Conservation (phyloP, 2,797 vertebrate species). For the Xenentodon cancila region DNA sequence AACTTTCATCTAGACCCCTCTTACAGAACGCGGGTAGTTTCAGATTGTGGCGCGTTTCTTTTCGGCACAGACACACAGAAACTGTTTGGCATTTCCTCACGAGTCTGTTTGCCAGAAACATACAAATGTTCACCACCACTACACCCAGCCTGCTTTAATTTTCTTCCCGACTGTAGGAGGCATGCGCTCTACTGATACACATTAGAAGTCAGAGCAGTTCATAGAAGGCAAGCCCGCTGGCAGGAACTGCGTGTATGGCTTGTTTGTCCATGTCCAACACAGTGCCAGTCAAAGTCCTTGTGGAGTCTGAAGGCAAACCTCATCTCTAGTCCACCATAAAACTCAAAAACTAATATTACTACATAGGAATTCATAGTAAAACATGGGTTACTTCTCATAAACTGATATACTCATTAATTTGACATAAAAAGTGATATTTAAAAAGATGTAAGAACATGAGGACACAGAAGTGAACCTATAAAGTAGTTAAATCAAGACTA, state of each 20-base stretch:
- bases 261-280: not conserved
- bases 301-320: no score
- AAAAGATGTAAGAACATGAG: no score
- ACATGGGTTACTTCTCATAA: no score
- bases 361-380: no score
- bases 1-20: not conserved
- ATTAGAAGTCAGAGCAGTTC: not conserved
- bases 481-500: no score
- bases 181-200: no score
- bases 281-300: not conserved
- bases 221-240: not conserved
- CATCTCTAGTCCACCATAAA: no score
- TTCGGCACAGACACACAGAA: not conserved
- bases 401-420: no score
- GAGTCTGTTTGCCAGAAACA: slow-evolving; percentile 1
- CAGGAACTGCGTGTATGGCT: not conserved
- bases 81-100: not conserved
- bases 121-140: slow-evolving; percentile 1
- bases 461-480: no score
- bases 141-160: not conserved
- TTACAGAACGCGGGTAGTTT: not conserved
- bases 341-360: no score
- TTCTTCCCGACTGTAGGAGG: not conserved
- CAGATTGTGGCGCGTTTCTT: not conserved
- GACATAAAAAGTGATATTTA: no score